Conservation (phyloP, 2,113 vertebrate genomes). For the Planiliza haematocheilus region DNA sequence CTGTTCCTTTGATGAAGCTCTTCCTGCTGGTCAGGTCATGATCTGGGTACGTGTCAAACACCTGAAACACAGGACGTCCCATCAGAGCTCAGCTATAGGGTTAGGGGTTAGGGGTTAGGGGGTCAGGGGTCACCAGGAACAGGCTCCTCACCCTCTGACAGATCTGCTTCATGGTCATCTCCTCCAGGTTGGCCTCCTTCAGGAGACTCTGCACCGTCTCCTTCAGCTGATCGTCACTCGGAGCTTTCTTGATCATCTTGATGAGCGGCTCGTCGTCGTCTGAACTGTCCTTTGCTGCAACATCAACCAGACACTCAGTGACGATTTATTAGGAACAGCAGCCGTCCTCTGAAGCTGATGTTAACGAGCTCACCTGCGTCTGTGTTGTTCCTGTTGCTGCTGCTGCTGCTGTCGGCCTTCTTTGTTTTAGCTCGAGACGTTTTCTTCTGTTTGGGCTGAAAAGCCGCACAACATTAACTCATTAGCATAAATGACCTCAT, state of each 20-base stretch:
- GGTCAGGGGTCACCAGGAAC: too few relatives aligned
- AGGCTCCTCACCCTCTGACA: conserved; percentile 88
- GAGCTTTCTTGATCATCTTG: conserved; percentile 91
- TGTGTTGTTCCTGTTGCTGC: conserved; percentile 84
- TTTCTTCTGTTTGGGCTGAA: conserved; percentile 90
- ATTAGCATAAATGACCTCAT: too few relatives aligned
- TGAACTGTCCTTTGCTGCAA: conserved; percentile 88
- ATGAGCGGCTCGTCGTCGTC: conserved; percentile 95
- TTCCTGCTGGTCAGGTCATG: conserved; percentile 92
- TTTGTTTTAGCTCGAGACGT: conserved; percentile 85
- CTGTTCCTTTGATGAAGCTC: conserved; percentile 93
- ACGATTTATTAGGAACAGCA: too few relatives aligned
- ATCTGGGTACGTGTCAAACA: conserved; percentile 92
- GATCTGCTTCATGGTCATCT: conserved; percentile 98
- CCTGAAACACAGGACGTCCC: conserved; percentile 78
- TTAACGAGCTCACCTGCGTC: conserved; percentile 78
- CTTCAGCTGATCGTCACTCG: conserved; percentile 90
- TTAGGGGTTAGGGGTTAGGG: too few relatives aligned
- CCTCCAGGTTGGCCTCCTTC: conserved; percentile 91
- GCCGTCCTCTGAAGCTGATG: too few relatives aligned
- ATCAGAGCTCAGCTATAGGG: too few relatives aligned
- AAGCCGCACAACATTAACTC: not conserved
- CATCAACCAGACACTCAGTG: too few relatives aligned
- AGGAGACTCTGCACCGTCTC: conserved; percentile 90
- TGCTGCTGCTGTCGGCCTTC: conserved; percentile 98